Base-by-base conservation (phyloP, 1,140 invertebrate species). In the Drosophila melanica region DNA sequence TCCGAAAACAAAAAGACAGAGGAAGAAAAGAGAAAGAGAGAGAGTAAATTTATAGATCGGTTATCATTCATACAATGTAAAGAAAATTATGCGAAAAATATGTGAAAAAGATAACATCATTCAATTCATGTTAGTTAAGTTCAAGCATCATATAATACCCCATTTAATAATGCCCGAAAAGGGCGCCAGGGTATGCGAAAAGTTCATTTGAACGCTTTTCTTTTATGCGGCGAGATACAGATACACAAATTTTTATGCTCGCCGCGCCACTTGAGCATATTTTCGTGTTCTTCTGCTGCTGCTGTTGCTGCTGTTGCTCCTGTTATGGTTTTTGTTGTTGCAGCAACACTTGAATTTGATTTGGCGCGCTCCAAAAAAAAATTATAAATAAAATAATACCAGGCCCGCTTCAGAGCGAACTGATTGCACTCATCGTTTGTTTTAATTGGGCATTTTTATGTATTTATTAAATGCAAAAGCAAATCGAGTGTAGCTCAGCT, bases 201-300 rank as follows among this genome's bases (percentile, higher is more conserved):
- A 87, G 84, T 82, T 87, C 70, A 86, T 86, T 86, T 86, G 78
- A 86, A 87, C 73, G 81, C 79, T 87, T 87, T 87, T 82, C 82
- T 79, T 89, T 87, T 82, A 82, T 79, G 79, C 72, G 72, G 51
- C 50, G 39, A 71, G 47, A 45, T 54, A 64, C 68, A 85, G 77
- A 85, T 81, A 85, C 77, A 85, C 81, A 81, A 78, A 86, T 74
- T 79, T 70, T 68, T 50, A 50, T 73, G 55, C 69, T 53, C 60
- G 47, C 42, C 54, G 62, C 54, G 55, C 68, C 76, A 77, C 81
- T 84, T 64, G 76, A 79, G 80, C 60, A 76, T 78, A 81, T 73
- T 82, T 80, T 79, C 63, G 45, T 59, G 63, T 72, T 66, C 60
- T 66, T 65, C 14, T 44, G 18, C 23, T 48, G 16, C 39, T 57